Base-by-base conservation (phyloP, 2,888 invertebrate genomes). In the Deladenus siricidicola region DNA sequence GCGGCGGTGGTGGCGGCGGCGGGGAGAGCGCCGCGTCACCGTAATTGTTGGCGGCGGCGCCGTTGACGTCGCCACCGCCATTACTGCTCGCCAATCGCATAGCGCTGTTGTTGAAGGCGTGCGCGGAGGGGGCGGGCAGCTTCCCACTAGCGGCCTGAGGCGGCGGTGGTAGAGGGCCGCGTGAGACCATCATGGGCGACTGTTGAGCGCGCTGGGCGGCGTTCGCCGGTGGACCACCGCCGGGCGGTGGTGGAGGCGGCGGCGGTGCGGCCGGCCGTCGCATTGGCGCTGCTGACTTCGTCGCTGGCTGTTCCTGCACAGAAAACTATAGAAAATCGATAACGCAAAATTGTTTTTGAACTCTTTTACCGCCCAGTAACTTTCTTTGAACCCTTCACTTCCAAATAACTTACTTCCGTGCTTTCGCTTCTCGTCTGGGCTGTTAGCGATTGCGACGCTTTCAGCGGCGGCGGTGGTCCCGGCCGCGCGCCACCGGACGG, bases 1-100 rank as follows among this genome's bases (percentile, higher is more conserved):
- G 42, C 19, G 60, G 66, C n/a, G 65, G 65, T 19, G 67, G 67
- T 44, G 53, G 67, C 1, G 65, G 65, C 14, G 65, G 66, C n/a
- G 65, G 54, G 21, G 55, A 6, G 39, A 10, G 6, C 39, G 39
- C 6, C 39, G 39, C 39, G n/a, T n/a, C n/a, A n/a, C n/a, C n/a
- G n/a, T n/a, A n/a, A n/a, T n/a, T n/a, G n/a, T n/a, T n/a, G n/a
- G n/a, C n/a, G n/a, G n/a, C n/a, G n/a, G n/a, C n/a, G n/a, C n/a
- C n/a, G n/a, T n/a, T n/a, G n/a, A n/a, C n/a, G n/a, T n/a, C n/a
- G n/a, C n/a, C n/a, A n/a, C n/a, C n/a, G n/a, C n/a, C n/a, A n/a
- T n/a, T n/a, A n/a, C n/a, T n/a, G n/a, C n/a, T n/a, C n/a, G n/a
- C n/a, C n/a, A n/a, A n/a, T n/a, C n/a, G n/a, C n/a, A n/a, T n/a